phyloP scores from a whole-genome alignment of 2,113 vertebrate genomes.

The Isichthys henryi region DNA sequence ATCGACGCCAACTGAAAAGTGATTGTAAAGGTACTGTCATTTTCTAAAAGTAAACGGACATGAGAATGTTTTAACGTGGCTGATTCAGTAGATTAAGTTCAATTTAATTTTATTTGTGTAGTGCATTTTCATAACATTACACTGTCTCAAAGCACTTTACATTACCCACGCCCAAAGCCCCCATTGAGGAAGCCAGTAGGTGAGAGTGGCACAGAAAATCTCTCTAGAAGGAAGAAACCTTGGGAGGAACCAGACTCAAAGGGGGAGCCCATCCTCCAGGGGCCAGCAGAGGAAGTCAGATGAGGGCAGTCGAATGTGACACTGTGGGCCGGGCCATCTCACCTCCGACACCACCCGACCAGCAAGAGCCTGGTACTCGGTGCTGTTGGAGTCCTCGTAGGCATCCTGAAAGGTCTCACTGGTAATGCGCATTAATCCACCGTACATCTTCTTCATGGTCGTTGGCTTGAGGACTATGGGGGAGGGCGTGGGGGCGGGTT shows the following conservation, averaged over 20 bases:
- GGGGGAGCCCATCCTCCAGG: background rate
- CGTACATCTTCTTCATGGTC: conserved; percentile 52
- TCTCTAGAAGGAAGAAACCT: background rate
- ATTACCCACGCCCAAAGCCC: background rate
- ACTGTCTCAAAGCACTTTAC: background rate
- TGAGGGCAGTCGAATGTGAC: background rate
- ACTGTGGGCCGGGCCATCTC: background rate
- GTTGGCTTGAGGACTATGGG: conserved; percentile 48
- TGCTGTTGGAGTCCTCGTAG: conserved; percentile 50
- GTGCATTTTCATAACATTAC: background rate
- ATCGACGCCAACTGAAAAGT: conserved; percentile 51
- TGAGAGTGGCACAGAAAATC: background rate
- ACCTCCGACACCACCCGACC: conserved; percentile 51
- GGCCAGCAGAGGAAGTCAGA: background rate
- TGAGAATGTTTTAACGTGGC: background rate
- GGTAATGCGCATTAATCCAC: conserved; percentile 58
- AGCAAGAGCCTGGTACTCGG: conserved; percentile 52
- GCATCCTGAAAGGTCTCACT: conserved; percentile 50
- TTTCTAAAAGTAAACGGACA: background rate
- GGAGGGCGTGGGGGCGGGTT: background rate
- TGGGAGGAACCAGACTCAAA: background rate
- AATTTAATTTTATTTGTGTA: background rate
- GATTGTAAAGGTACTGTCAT: too few species aligned
- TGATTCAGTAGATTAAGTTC: background rate
- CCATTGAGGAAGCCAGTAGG: background rate